Evolutionary conservation across 2,888 invertebrate genomes (phyloP).

Genomic region (Dolichomitus sp.): DNA sequence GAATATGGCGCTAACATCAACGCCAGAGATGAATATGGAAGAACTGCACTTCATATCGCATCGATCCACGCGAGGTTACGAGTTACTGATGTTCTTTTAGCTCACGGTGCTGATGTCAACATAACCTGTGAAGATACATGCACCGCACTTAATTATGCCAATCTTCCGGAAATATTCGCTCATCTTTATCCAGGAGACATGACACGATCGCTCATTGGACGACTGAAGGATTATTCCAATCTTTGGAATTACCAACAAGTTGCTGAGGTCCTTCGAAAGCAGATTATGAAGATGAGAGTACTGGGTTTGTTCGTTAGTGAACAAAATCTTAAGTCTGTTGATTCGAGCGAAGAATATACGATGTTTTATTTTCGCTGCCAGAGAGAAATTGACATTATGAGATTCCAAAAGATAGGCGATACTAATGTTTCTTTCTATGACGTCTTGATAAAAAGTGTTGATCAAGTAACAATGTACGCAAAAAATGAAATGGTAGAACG

Average conservation of each 20-base stretch:
- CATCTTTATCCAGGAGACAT: not conserved
- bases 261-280: not conserved
- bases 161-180: not conserved
- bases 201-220: not conserved
- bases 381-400: not conserved
- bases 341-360: not conserved
- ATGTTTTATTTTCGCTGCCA: not conserved
- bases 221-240: not conserved
- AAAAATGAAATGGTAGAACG: not conserved
- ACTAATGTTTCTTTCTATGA: not conserved
- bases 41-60: not conserved
- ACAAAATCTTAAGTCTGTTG: not conserved
- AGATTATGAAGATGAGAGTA: not conserved
- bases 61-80: not conserved
- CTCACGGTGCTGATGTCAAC: conserved; percentile 9
- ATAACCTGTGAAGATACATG: not conserved
- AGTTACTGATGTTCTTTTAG: not conserved
- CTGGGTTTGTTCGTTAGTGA: not conserved
- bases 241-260: too few species aligned
- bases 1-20: not conserved
- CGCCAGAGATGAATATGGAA: not conserved
- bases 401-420: not conserved
- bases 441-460: not conserved
- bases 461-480: not conserved
- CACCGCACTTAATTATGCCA: not conserved